Evolutionary conservation across 1,140 invertebrate genomes (phyloP).

Genomic region (Bombus cullumanus): DNA sequence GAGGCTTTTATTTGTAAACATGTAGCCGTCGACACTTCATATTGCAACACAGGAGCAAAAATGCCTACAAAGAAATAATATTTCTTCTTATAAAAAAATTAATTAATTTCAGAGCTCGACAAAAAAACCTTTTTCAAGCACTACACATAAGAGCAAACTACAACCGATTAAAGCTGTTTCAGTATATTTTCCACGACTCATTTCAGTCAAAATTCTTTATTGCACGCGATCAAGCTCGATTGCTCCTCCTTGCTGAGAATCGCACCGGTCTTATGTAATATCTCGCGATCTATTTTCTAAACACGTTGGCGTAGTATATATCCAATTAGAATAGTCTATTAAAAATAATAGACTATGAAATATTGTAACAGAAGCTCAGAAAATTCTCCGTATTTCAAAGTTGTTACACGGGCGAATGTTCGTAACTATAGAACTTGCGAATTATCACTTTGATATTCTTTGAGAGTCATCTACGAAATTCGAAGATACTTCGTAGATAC

Average conservation of each 20-base stretch:
- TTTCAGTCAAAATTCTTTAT: background rate
- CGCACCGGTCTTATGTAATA: background rate
- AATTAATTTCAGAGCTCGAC: background rate
- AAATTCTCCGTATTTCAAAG: background rate
- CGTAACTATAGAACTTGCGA: background rate
- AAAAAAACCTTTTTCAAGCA: background rate
- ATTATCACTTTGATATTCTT: background rate
- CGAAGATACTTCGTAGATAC: too few relatives aligned
- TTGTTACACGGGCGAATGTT: background rate
- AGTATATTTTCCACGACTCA: background rate
- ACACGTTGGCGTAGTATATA: conserved; percentile 1
- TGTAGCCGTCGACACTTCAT: too few relatives aligned
- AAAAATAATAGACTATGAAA: background rate
- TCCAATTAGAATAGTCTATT: background rate
- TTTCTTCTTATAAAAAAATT: too few relatives aligned
- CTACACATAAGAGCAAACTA: background rate
- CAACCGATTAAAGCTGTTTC: background rate
- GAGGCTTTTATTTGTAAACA: background rate
- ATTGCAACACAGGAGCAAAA: too few relatives aligned
- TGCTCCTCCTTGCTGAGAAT: background rate
- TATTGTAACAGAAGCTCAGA: too few relatives aligned
- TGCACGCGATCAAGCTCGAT: background rate
- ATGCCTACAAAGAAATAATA: too few relatives aligned
- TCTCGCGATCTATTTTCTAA: conserved; percentile 1
- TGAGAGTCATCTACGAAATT: background rate